Conservation (phyloP, 2,888 invertebrate genomes). For the Nasonovia ribisnigri region DNA sequence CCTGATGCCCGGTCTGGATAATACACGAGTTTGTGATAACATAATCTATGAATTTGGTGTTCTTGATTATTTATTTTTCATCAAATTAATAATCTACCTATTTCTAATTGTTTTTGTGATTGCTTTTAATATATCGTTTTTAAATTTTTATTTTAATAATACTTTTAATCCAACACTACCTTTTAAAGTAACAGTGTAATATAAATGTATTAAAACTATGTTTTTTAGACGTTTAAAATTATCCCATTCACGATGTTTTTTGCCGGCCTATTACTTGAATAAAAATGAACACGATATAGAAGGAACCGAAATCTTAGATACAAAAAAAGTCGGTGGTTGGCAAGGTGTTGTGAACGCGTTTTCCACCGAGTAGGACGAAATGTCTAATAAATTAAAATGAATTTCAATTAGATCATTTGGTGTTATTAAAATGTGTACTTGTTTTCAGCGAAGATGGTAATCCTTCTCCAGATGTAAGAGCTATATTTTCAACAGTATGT, state of each 20-base stretch:
- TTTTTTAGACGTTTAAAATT: constrained; percentile 36
- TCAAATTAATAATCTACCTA: neutral
- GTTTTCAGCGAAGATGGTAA: constrained; percentile 51
- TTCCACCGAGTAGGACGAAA: constrained; percentile 15
- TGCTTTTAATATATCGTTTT: neutral
- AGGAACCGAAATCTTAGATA: constrained; percentile 3
- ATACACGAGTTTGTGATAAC: neutral
- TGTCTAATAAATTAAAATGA: neutral
- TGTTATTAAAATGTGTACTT: neutral
- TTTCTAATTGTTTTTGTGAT: fast-evolving
- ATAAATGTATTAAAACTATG: constrained; percentile 4
- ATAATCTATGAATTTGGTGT: neutral
- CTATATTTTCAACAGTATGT: constrained; percentile 32
- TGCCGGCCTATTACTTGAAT: constrained; percentile 33
- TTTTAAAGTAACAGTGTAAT: neutral
- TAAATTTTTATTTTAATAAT: neutral
- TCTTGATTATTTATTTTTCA: neutral
- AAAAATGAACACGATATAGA: constrained; percentile 16
- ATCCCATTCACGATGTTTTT: constrained; percentile 36
- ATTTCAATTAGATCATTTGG: neutral
- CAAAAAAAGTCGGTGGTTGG: constrained; percentile 48
- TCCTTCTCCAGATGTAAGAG: constrained; percentile 45
- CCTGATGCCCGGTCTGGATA: too few relatives aligned
- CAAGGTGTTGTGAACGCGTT: constrained; percentile 50
- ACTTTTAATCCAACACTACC: neutral